Conservation (phyloP, 30 jellyfish, hydroid and myxozoan genomes). For the Turritopsis rubra region DNA sequence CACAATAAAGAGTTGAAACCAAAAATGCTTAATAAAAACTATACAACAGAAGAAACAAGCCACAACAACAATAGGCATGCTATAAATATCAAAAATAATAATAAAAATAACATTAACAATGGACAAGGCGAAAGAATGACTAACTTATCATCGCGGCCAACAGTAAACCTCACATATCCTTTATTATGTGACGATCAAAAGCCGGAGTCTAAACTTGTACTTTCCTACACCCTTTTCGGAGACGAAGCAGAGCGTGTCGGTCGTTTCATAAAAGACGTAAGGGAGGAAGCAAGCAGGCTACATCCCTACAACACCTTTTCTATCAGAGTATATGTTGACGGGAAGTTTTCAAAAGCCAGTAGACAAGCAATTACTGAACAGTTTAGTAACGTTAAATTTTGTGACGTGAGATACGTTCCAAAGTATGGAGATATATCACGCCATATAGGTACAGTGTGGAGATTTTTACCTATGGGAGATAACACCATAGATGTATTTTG, state of each 20-base stretch:
- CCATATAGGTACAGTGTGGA: constrained; percentile 5
- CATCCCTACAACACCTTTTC: neutral
- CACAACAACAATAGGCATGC: neutral
- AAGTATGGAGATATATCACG: constrained; percentile 7
- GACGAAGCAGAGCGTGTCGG: neutral
- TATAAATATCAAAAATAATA: neutral
- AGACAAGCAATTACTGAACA: neutral
- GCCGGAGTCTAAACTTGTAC: neutral
- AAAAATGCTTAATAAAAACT: neutral
- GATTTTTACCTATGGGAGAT: constrained; percentile 20
- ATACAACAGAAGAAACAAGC: neutral
- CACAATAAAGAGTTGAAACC: neutral
- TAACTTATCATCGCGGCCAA: neutral
- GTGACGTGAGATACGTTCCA: constrained; percentile 13
- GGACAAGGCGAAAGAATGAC: too few species aligned
- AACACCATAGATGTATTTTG: constrained; percentile 19
- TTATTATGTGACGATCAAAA: constrained; percentile 21
- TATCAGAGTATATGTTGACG: constrained; percentile 1
- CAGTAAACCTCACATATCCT: neutral
- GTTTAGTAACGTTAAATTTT: neutral
- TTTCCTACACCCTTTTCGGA: constrained; percentile 3
- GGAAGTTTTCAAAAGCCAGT: neutral
- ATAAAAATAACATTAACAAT: neutral
- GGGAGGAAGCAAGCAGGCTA: neutral
- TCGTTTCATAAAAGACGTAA: neutral